phyloP scores from a whole-genome alignment of 2,113 vertebrate genomes.

The Chlorocebus sabaeus region DNA sequence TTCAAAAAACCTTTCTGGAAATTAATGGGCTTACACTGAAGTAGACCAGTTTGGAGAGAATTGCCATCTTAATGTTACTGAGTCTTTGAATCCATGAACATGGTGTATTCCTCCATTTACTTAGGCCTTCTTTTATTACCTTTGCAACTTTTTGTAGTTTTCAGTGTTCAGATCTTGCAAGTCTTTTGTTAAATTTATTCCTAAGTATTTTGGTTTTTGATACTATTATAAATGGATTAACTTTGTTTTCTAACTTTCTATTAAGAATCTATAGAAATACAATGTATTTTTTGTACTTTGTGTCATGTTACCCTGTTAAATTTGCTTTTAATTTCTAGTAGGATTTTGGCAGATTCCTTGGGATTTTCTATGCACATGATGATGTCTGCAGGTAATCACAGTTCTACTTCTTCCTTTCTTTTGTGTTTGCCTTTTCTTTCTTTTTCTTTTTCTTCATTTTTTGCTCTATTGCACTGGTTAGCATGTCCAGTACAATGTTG shows the following conservation, averaged over 20 bases:
- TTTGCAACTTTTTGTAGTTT: too few relatives aligned
- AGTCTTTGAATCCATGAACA: background rate
- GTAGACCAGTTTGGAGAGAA: background rate
- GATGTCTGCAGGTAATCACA: background rate
- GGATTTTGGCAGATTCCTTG: background rate
- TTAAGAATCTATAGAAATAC: background rate
- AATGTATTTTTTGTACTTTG: background rate
- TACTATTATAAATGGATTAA: background rate
- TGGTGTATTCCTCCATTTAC: background rate
- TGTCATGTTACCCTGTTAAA: background rate
- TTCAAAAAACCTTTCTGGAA: background rate
- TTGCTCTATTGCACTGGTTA: background rate
- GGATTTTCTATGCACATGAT: background rate
- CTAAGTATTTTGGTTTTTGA: background rate
- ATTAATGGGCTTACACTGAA: background rate
- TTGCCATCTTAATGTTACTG: background rate
- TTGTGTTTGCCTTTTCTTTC: background rate
- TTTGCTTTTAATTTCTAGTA: background rate
- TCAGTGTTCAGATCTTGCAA: too few relatives aligned
- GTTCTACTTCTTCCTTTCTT: background rate
- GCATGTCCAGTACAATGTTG: background rate
- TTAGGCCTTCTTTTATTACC: too few relatives aligned
- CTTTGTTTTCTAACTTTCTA: background rate
- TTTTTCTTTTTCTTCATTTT: background rate
- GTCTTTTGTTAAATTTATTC: too few relatives aligned